Percentiles rank a stretch among this genome's conserved stretches.
These are phyloP conservation scores for Chelon labrosus DNA, from an alignment of 2,797 vertebrate species.

Conservation along the genomic window DNA sequence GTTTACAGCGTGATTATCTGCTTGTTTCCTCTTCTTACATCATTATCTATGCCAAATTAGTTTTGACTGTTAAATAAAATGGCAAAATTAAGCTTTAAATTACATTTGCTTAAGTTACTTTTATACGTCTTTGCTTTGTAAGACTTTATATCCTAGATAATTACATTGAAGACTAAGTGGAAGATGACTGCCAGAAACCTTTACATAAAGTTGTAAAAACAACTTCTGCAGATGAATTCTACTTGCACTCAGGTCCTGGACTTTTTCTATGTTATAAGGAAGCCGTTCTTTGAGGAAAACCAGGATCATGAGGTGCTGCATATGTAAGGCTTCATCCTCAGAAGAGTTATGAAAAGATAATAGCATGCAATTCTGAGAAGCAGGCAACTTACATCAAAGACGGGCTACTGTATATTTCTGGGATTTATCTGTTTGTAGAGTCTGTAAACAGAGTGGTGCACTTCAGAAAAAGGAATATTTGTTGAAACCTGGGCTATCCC, in stretches of 20 bases:
- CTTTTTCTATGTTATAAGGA: slow-evolving; percentile 51
- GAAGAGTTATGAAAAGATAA: slow-evolving; percentile 54
- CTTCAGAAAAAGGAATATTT: slow-evolving; percentile 50
- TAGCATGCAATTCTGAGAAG: slow-evolving; percentile 43
- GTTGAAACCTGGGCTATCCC: slow-evolving; percentile 5
- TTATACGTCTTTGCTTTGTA: background rate
- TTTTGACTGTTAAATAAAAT: background rate
- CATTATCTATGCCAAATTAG: background rate
- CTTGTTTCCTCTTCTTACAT: background rate
- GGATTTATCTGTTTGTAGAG: slow-evolving; percentile 62
- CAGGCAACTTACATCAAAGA: slow-evolving; percentile 61
- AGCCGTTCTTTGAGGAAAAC: slow-evolving; percentile 48
- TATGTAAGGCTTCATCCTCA: slow-evolving; percentile 51
- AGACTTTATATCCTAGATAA: background rate
- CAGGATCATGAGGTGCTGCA: slow-evolving; percentile 51
- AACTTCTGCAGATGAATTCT: slow-evolving; percentile 60
- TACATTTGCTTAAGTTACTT: background rate
- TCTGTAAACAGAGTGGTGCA: slow-evolving; percentile 64
- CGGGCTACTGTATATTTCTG: slow-evolving; percentile 48
- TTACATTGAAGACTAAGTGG: background rate
- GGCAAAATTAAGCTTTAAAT: background rate
- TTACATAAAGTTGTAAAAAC: slow-evolving; percentile 67
- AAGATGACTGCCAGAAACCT: slow-evolving; percentile 59
- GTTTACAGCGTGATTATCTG: background rate
- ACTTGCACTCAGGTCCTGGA: slow-evolving; percentile 55